A percentile compares a stretch with the other conserved stretches of the same genome.
Evolutionary conservation across 2,113 vertebrate genomes (phyloP).

Genomic region (Sus scrofa): T2T-Sscrofa CM000821.6:10453001-10453500

Average conservation of each 20-base stretch:
- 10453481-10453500: not conserved
- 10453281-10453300: too few relatives aligned
- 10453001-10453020: not conserved
- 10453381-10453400: not conserved
- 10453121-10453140: not conserved
- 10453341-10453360: too few relatives aligned
- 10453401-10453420: not conserved
- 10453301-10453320: too few relatives aligned
- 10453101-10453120: not conserved
- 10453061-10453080: not conserved
- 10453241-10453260: too few relatives aligned
- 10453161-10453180: not conserved
- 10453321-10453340: too few relatives aligned
- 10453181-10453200: too few relatives aligned
- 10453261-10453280: too few relatives aligned
- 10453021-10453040: not conserved
- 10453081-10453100: not conserved
- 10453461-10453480: not conserved
- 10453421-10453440: not conserved
- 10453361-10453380: not conserved
- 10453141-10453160: not conserved
- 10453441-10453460: not conserved
- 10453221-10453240: too few relatives aligned
- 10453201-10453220: too few relatives aligned
- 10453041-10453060: not conserved